Evolutionary conservation across 2,797 vertebrate species (phyloP).

Genomic region (Enteromius viviparus): DNA sequence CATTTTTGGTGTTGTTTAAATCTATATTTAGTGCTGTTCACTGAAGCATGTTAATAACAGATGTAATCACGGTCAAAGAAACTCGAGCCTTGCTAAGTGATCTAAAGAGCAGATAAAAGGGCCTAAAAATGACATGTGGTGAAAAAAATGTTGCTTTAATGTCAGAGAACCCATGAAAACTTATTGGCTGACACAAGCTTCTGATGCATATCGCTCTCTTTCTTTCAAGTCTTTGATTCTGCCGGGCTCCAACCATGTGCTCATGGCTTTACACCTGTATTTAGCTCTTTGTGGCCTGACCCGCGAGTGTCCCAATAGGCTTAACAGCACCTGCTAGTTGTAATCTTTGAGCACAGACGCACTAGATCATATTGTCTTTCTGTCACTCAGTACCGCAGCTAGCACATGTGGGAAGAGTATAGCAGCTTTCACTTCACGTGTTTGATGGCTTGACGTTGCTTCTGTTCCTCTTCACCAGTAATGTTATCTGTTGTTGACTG

Average conservation of each 20-base stretch:
- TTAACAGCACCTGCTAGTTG: constrained; percentile 34
- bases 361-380: constrained; percentile 6
- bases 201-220: background rate
- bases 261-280: constrained; percentile 43
- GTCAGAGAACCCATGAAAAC: background rate
- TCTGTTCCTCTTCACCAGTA: background rate
- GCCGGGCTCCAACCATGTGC: constrained; percentile 6
- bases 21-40: background rate
- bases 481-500: background rate
- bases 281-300: constrained; percentile 20
- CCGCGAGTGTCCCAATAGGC: background rate
- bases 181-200: background rate
- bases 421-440: background rate
- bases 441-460: background rate
- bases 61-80: background rate
- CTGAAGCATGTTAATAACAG: constrained; percentile 1
- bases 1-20: background rate
- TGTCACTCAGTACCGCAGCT: background rate
- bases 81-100: background rate
- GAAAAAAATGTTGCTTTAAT: background rate
- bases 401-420: background rate
- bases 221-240: constrained; percentile 10
- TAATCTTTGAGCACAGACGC: constrained; percentile 20
- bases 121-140: background rate
- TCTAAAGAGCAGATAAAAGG: background rate